These are phyloP conservation scores for Microctenopoma stevenorrisi DNA, from an alignment of 2,797 vertebrate species.

Conservation along the genomic window DNA sequence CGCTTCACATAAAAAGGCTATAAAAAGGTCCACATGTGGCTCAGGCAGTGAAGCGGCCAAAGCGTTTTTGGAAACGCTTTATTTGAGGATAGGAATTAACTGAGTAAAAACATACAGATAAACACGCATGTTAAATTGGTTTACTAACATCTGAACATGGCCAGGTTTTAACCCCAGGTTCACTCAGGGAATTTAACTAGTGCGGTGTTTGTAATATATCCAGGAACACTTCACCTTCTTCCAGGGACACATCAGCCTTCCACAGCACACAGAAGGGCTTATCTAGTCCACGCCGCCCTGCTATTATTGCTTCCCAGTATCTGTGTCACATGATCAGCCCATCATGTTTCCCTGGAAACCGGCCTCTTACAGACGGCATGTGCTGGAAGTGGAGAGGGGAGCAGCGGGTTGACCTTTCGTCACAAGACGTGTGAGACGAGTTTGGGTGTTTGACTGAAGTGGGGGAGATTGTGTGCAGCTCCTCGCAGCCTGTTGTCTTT, in stretches of 20 bases:
- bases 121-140: too few relatives aligned
- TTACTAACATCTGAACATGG: too few relatives aligned
- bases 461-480: not conserved
- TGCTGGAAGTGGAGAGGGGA: slow-evolving; percentile 55
- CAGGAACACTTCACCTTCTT: slow-evolving; percentile 4
- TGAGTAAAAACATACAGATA: too few relatives aligned
- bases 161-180: too few relatives aligned
- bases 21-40: slow-evolving; percentile 18
- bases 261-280: slow-evolving; percentile 45
- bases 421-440: slow-evolving; percentile 52
- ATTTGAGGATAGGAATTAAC: too few relatives aligned
- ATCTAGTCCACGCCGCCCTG: slow-evolving; percentile 27
- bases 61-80: too few relatives aligned
- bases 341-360: slow-evolving; percentile 65
- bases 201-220: too few relatives aligned
- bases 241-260: slow-evolving; percentile 31
- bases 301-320: slow-evolving; percentile 42
- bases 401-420: slow-evolving; percentile 54
- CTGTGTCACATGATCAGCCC: slow-evolving; percentile 49
- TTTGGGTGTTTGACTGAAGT: slow-evolving; percentile 28
- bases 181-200: too few relatives aligned
- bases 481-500: not conserved
- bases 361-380: slow-evolving; percentile 25
- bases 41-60: not conserved
- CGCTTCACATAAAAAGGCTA: slow-evolving; percentile 25